These are phyloP conservation scores for Hyaena hyaena DNA, from an alignment of 2,113 vertebrate genomes.

Conservation along the genomic window DNA sequence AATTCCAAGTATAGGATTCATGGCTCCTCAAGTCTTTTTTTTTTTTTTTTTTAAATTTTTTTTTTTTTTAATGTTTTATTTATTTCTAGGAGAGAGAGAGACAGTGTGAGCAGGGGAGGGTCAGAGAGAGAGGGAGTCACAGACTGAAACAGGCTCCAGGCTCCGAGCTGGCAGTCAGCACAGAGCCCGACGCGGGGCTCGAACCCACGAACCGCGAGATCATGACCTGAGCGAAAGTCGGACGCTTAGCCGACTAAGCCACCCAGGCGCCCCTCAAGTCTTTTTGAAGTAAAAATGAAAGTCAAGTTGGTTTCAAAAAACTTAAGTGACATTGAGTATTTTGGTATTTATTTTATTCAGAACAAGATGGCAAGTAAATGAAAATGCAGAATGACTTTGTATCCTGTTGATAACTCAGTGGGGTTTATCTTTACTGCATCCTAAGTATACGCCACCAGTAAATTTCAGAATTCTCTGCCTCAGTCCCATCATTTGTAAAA, in stretches of 20 bases:
- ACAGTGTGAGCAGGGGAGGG: too few relatives aligned
- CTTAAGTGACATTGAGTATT: background rate
- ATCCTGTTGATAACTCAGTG: background rate
- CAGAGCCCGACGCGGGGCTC: too few relatives aligned
- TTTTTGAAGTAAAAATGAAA: slow-evolving; percentile 7
- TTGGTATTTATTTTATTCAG: background rate
- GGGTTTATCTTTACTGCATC: background rate
- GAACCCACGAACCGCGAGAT: too few relatives aligned
- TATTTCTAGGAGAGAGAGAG: too few relatives aligned
- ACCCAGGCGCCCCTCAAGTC: too few relatives aligned
- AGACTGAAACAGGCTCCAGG: too few relatives aligned
- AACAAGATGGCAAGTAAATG: background rate
- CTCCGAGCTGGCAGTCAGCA: too few relatives aligned
- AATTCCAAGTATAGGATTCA: background rate
- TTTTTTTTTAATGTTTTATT: too few relatives aligned
- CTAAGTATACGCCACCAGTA: background rate
- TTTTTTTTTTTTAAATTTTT: too few relatives aligned
- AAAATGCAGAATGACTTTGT: background rate
- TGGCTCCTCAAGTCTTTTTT: background rate
- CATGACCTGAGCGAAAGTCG: too few relatives aligned
- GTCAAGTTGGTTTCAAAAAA: background rate
- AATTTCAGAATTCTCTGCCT: background rate
- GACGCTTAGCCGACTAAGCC: too few relatives aligned
- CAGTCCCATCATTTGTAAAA: background rate
- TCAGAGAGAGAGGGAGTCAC: too few relatives aligned